These are phyloP conservation scores for Oryzias sinensis DNA, from an alignment of 2,797 vertebrate genomes.

Conservation along the genomic window DNA sequence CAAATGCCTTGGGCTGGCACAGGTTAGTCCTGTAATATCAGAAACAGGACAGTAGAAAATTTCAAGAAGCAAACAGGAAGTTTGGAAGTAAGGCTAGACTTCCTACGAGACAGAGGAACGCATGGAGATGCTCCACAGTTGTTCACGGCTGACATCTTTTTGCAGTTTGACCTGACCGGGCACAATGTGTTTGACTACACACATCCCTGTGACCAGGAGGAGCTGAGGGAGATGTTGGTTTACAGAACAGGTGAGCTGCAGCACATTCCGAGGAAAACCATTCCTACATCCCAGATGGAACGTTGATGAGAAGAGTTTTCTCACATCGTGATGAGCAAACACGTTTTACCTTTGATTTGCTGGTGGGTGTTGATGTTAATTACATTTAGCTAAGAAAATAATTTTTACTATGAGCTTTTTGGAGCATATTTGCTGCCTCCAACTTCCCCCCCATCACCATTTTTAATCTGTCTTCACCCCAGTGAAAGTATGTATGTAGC, in stretches of 20 bases:
- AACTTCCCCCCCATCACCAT: too few relatives aligned
- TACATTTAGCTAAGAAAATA: too few relatives aligned
- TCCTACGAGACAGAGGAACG: too few relatives aligned
- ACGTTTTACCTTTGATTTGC: too few relatives aligned
- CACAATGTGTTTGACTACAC: constrained; percentile 97
- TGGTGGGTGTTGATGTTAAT: too few relatives aligned
- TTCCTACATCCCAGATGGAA: not conserved
- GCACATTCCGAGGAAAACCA: not conserved
- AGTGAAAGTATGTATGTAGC: not conserved
- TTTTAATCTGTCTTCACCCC: not conserved
- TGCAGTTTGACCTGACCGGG: constrained; percentile 94
- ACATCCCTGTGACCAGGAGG: constrained; percentile 98
- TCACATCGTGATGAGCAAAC: too few relatives aligned
- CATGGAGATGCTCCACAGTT: too few relatives aligned
- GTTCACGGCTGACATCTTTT: not conserved
- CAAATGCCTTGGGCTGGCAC: constrained; percentile 96
- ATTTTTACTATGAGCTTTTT: too few relatives aligned
- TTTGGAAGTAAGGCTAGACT: too few relatives aligned
- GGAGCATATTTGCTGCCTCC: too few relatives aligned
- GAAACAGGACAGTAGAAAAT: not conserved
- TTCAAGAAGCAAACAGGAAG: too few relatives aligned
- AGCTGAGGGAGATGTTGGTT: constrained; percentile 94
- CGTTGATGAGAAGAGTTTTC: too few relatives aligned
- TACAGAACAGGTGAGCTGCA: constrained; percentile 85
- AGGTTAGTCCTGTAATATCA: constrained; percentile 76